Conservation (phyloP, 1,140 invertebrate genomes). For the Cyphomyrmex costatus region DNA sequence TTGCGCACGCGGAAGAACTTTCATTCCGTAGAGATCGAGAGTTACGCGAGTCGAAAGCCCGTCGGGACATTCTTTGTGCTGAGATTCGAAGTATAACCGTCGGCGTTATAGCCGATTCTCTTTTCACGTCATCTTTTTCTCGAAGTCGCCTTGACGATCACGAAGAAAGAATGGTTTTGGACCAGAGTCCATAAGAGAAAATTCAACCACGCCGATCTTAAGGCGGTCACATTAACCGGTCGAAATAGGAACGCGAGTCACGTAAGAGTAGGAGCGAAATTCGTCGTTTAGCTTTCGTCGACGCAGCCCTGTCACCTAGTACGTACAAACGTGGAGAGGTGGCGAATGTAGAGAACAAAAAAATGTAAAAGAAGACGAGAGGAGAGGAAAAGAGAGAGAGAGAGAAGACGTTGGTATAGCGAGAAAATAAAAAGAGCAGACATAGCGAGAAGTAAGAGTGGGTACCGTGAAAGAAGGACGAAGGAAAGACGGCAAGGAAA, state of each 20-base stretch:
- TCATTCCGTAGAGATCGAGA: constrained; percentile 53
- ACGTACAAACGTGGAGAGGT: constrained; percentile 14
- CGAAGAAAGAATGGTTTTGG: not conserved
- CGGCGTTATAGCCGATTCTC: constrained; percentile 68
- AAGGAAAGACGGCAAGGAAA: not conserved
- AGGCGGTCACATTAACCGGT: constrained; percentile 64
- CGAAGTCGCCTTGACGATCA: not conserved
- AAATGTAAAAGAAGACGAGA: not conserved
- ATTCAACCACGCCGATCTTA: constrained; percentile 55
- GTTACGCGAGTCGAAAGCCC: constrained; percentile 54
- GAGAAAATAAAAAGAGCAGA: constrained; percentile 37
- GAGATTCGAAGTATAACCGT: constrained; percentile 69
- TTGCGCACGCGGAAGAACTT: constrained; percentile 53
- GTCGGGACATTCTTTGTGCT: constrained; percentile 65
- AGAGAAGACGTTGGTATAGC: not conserved
- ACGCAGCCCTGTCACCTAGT: constrained; percentile 59
- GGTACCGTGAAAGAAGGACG: constrained; percentile 12
- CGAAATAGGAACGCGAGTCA: constrained; percentile 68
- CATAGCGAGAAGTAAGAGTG: constrained; percentile 23
- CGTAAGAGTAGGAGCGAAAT: constrained; percentile 66
- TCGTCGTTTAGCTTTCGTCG: constrained; percentile 75
- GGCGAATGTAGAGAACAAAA: not conserved
- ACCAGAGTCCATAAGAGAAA: not conserved
- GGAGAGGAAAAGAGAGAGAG: not conserved
- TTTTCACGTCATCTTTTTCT: constrained; percentile 38